Percentiles rank a stretch among this genome's conserved stretches.
These are phyloP conservation scores for Eupithecia subfuscata DNA, from an alignment of 2,888 invertebrate genomes.

Conservation along the genomic window DNA sequence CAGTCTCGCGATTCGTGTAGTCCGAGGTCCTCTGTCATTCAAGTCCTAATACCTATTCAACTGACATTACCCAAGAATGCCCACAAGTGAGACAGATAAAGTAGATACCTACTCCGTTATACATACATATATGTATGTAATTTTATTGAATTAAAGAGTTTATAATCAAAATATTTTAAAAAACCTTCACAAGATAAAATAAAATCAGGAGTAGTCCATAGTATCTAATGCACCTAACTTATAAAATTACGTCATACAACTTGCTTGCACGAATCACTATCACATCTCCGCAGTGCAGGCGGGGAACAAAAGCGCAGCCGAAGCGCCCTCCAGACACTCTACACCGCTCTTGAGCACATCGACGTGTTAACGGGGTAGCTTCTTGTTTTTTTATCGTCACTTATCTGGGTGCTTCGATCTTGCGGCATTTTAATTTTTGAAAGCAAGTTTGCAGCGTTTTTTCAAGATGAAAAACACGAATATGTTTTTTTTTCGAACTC, in stretches of 20 bases:
- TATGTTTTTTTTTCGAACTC: no score
- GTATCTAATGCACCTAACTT: neutral
- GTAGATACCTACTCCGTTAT: no score
- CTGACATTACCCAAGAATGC: no score
- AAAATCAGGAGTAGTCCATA: no score
- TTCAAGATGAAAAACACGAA: neutral
- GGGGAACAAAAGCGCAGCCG: constrained; percentile 12
- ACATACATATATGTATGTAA: no score
- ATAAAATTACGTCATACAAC: neutral
- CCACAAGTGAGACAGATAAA: no score
- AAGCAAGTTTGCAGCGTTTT: neutral
- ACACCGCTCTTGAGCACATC: neutral
- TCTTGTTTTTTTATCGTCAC: neutral
- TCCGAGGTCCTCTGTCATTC: no score
- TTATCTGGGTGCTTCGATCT: neutral
- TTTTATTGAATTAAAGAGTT: no score
- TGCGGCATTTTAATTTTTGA: neutral
- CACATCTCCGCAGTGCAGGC: neutral
- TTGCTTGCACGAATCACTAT: neutral
- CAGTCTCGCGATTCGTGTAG: no score
- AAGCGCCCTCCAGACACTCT: neutral
- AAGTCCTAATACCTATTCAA: no score
- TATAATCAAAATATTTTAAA: no score
- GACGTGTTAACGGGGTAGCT: constrained; percentile 4
- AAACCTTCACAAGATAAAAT: no score